Percentiles rank a stretch among this genome's conserved stretches.
Evolutionary conservation across 2,888 invertebrate genomes (phyloP).

Genomic region (Cryptocheilus praepositus): DNA sequence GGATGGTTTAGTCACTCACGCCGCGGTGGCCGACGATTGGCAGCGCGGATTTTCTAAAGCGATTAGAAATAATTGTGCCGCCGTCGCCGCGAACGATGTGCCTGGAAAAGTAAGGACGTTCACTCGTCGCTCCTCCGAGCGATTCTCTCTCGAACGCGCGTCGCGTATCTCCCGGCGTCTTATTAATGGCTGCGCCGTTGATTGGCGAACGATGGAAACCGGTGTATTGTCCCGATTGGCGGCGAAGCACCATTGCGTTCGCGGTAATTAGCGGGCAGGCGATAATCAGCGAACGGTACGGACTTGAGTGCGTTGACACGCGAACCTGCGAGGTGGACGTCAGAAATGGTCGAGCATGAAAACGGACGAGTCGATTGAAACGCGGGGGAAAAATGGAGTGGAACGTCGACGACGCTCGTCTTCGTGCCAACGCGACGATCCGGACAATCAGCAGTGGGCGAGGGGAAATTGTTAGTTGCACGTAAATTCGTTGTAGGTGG

Average conservation of each 20-base stretch:
- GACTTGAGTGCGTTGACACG: too few relatives aligned
- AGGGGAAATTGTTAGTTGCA: conserved; percentile 5
- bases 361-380: too few relatives aligned
- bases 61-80: conserved; percentile 53
- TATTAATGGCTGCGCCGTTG: neutral
- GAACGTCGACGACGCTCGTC: neutral
- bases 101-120: conserved; percentile 1
- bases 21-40: conserved; percentile 7
- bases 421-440: neutral
- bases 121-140: neutral
- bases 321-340: too few relatives aligned
- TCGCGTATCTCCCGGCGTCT: neutral
- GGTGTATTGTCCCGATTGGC: conserved; percentile 8
- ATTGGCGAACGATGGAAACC: conserved; percentile 8
- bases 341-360: too few relatives aligned
- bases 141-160: neutral
- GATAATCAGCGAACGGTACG: too few relatives aligned
- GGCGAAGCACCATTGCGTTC: neutral
- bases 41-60: conserved; percentile 46
- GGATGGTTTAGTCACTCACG: conserved; percentile 40
- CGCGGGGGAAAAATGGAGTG: too few relatives aligned
- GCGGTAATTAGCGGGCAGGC: too few relatives aligned
- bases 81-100: conserved; percentile 19
- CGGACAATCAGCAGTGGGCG: conserved; percentile 1
- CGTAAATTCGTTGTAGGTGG: conserved; percentile 14